Conservation (phyloP, 2,888 invertebrate genomes). For the Idaea straminata region DNA sequence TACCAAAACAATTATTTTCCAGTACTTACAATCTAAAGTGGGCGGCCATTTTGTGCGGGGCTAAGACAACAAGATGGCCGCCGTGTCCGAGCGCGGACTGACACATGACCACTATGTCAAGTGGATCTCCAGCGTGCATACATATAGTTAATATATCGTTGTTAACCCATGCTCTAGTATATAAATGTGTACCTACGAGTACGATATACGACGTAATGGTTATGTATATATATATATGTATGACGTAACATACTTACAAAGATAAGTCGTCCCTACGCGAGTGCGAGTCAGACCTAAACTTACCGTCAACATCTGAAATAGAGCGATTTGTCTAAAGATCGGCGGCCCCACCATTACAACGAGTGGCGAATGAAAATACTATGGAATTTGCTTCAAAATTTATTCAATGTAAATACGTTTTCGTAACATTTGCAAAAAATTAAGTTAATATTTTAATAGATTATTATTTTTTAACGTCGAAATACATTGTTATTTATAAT, state of each 20-base stretch:
- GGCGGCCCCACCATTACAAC: slow-evolving; percentile 68
- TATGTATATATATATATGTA: slow-evolving; percentile 17
- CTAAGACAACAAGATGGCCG: slow-evolving; percentile 36
- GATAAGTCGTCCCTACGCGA: slow-evolving; percentile 50
- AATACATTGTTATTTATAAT: slow-evolving; percentile 42
- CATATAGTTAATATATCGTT: slow-evolving; percentile 17
- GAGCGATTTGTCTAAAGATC: slow-evolving; percentile 67
- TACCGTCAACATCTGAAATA: slow-evolving; percentile 81
- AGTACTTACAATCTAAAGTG: slow-evolving; percentile 68
- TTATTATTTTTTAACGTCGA: slow-evolving; percentile 27
- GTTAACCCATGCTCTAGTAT: slow-evolving; percentile 48
- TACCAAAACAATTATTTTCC: slow-evolving; percentile 66
- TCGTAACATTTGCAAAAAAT: slow-evolving; percentile 70
- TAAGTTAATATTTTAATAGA: slow-evolving; percentile 36
- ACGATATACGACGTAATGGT: neutral
- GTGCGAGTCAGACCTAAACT: slow-evolving; percentile 69
- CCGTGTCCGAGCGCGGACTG: slow-evolving; percentile 17
- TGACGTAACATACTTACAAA: slow-evolving; percentile 51
- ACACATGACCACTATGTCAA: slow-evolving; percentile 35
- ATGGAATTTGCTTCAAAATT: slow-evolving; percentile 73
- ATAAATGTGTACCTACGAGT: slow-evolving; percentile 45
- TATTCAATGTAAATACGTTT: slow-evolving; percentile 68
- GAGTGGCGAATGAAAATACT: slow-evolving; percentile 69
- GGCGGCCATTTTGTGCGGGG: slow-evolving; percentile 63
- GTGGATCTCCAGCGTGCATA: slow-evolving; percentile 47